Evolutionary conservation across 1,140 invertebrate genomes (phyloP).

Genomic region (Cecropterus lyciades): DNA sequence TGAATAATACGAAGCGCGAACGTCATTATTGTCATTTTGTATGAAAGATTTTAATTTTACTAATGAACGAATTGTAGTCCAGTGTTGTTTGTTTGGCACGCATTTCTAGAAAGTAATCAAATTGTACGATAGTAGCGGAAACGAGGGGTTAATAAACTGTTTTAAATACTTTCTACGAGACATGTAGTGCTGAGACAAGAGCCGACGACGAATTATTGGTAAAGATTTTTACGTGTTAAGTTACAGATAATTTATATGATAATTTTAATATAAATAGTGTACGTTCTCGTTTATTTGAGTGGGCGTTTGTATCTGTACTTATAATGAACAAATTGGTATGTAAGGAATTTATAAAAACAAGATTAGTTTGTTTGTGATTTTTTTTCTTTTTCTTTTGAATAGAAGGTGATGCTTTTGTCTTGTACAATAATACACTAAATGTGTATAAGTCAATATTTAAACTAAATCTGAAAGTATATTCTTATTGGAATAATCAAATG

Average conservation of each 20-base stretch:
- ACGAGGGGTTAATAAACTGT: constrained; percentile 20
- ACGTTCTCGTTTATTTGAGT: not conserved
- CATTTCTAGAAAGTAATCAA: constrained; percentile 25
- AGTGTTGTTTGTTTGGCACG: constrained; percentile 3
- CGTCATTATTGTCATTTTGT: too few relatives aligned
- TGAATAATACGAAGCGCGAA: too few relatives aligned
- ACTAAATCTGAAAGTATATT: too few relatives aligned
- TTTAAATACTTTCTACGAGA: constrained; percentile 20
- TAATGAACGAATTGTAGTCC: not conserved
- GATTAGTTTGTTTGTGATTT: too few relatives aligned
- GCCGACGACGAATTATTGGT: constrained; percentile 1
- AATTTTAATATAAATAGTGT: constrained; percentile 6
- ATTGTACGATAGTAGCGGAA: constrained; percentile 13
- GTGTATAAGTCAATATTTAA: too few relatives aligned
- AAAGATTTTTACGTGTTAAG: not conserved
- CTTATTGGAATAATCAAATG: too few relatives aligned
- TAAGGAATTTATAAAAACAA: too few relatives aligned
- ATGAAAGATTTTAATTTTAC: not conserved
- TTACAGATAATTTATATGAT: constrained; percentile 7
- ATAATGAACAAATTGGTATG: too few relatives aligned
- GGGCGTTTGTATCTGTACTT: too few relatives aligned
- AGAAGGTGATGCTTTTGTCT: too few relatives aligned
- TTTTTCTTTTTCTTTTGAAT: too few relatives aligned
- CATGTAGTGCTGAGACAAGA: constrained; percentile 15
- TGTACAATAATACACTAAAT: too few relatives aligned